Conservation (phyloP, 2,888 invertebrate species). For the Ochropleura plecta region DNA sequence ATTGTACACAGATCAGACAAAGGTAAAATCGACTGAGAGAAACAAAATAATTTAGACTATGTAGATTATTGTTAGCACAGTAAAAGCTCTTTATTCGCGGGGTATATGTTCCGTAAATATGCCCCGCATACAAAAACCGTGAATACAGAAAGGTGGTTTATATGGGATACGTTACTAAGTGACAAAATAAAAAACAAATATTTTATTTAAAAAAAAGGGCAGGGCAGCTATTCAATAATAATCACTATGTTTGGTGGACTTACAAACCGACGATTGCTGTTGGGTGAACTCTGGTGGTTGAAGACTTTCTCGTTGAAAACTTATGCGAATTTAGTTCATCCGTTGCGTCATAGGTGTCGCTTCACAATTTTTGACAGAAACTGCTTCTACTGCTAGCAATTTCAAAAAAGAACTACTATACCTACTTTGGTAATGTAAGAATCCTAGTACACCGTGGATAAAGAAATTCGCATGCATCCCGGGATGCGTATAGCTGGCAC, state of each 20-base stretch:
- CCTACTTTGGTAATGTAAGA: slow-evolving; percentile 76
- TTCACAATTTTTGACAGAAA: background rate
- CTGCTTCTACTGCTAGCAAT: background rate
- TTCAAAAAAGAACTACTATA: slow-evolving; percentile 15
- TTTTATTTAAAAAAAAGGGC: too few relatives aligned
- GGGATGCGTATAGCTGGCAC: slow-evolving; percentile 77
- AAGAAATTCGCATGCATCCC: slow-evolving; percentile 86
- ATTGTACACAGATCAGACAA: background rate
- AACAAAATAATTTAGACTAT: background rate
- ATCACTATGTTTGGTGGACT: background rate
- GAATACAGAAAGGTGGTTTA: too few relatives aligned
- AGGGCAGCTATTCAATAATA: too few relatives aligned
- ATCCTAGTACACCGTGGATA: slow-evolving; percentile 82
- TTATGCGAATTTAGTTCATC: background rate
- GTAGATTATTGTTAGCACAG: background rate
- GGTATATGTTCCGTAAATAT: too few relatives aligned
- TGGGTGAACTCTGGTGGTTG: background rate
- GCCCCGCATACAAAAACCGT: too few relatives aligned
- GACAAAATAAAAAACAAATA: too few relatives aligned
- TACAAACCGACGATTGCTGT: background rate
- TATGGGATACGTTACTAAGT: too few relatives aligned
- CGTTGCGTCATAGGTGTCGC: background rate
- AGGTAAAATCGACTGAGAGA: background rate
- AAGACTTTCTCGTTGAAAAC: background rate
- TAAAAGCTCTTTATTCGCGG: too few relatives aligned